Evolutionary conservation across 2,888 invertebrate species (phyloP).

Genomic region (Meliscaeva auricollis): DNA sequence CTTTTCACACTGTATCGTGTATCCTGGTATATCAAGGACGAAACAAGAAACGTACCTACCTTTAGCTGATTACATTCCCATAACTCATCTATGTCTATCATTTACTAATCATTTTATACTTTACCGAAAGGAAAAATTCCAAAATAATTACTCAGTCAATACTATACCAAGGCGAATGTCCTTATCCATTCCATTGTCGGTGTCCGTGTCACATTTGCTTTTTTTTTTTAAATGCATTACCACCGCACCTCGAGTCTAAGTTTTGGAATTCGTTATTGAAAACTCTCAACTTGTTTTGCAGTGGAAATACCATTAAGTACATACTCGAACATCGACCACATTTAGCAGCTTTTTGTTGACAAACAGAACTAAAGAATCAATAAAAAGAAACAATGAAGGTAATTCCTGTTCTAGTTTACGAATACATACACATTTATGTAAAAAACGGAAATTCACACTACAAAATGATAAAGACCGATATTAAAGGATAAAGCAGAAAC

Average conservation of each 20-base stretch:
- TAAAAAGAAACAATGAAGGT: conserved; percentile 13
- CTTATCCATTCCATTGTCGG: background rate
- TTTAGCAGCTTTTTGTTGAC: conserved; percentile 45
- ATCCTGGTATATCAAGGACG: background rate
- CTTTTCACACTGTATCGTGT: too few relatives aligned
- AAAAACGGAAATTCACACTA: too few relatives aligned
- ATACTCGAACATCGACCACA: background rate
- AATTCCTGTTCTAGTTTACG: background rate
- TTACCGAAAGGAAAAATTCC: background rate
- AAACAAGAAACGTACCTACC: background rate
- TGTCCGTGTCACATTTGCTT: conserved; percentile 5
- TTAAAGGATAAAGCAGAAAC: background rate
- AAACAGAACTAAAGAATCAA: conserved; percentile 49
- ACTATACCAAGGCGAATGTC: conserved; percentile 29
- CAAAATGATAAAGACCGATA: background rate
- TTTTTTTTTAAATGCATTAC: conserved; percentile 1
- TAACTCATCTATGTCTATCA: background rate
- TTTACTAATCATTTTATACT: background rate
- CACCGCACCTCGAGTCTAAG: conserved; percentile 31
- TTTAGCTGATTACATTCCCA: conserved; percentile 46
- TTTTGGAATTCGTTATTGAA: conserved; percentile 18
- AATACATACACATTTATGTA: background rate
- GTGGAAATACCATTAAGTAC: background rate
- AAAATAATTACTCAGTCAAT: conserved; percentile 26
- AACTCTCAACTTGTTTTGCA: conserved; percentile 8